phyloP scores from a whole-genome alignment of 1,140 invertebrate species.

The Bombyx mandarina region DNA sequence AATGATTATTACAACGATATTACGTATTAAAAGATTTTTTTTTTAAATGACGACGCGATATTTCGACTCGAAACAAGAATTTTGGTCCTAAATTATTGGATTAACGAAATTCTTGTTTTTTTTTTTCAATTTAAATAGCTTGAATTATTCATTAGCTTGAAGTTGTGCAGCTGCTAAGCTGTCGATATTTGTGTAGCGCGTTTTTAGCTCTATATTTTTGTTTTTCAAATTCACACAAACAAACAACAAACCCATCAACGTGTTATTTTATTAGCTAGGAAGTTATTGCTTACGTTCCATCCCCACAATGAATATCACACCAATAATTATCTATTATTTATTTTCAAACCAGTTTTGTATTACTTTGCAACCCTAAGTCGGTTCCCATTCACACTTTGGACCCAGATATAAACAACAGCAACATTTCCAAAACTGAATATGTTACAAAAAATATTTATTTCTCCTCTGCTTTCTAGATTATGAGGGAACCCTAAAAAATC shows the following conservation, averaged over 20 bases:
- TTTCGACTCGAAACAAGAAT: neutral
- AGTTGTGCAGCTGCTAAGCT: too few relatives aligned
- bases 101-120: too few relatives aligned
- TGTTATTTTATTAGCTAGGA: too few relatives aligned
- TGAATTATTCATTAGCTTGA: too few relatives aligned
- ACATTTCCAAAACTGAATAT: conserved; percentile 50
- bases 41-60: neutral
- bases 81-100: conserved; percentile 3
- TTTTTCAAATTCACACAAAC: too few relatives aligned
- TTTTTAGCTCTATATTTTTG: too few relatives aligned
- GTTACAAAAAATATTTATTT: conserved; percentile 54
- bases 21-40: conserved; percentile 11
- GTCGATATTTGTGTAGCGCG: too few relatives aligned
- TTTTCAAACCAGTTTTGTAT: neutral
- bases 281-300: too few relatives aligned
- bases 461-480: conserved; percentile 37
- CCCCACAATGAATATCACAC: too few relatives aligned
- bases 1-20: conserved; percentile 10
- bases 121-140: too few relatives aligned
- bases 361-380: neutral
- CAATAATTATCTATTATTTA: too few relatives aligned
- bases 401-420: conserved; percentile 55
- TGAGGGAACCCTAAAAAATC: conserved; percentile 38
- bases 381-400: conserved; percentile 48
- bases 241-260: too few relatives aligned